Evolutionary conservation across 2,113 vertebrate species (phyloP).

Genomic region (Lampris incognitus): DNA sequence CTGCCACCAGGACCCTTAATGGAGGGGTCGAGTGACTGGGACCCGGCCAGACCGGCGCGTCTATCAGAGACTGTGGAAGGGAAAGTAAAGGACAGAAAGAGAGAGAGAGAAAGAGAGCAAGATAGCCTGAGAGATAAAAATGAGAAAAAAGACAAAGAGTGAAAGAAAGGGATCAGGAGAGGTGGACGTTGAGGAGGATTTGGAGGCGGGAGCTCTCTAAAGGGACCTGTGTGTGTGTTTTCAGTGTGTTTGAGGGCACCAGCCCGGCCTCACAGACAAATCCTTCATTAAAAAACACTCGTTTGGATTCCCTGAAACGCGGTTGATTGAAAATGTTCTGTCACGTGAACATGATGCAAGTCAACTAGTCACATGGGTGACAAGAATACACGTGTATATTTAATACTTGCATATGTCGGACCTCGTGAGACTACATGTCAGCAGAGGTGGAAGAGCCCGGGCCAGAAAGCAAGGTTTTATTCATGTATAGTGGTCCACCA

Average conservation of each 20-base stretch:
- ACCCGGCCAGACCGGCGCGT: constrained; percentile 39
- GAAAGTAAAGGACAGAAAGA: background rate
- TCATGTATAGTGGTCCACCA: too few relatives aligned
- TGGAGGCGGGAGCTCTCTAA: constrained; percentile 16
- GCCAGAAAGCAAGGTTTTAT: too few relatives aligned
- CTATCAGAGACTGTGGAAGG: background rate
- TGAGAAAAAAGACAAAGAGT: constrained; percentile 3
- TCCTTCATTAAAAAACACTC: too few relatives aligned
- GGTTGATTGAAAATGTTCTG: too few relatives aligned
- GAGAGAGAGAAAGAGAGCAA: background rate
- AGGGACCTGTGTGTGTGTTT: constrained; percentile 27
- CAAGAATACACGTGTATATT: too few relatives aligned
- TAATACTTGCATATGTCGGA: too few relatives aligned
- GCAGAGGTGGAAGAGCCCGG: too few relatives aligned
- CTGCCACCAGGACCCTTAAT: constrained; percentile 62
- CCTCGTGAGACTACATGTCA: too few relatives aligned
- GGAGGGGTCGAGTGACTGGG: constrained; percentile 47
- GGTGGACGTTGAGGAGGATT: background rate
- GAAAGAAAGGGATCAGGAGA: background rate
- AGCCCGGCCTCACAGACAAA: too few relatives aligned
- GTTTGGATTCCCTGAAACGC: too few relatives aligned
- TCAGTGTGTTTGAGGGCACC: background rate
- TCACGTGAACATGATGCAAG: too few relatives aligned
- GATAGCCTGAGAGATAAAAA: background rate
- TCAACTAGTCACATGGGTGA: too few relatives aligned